Conservation (phyloP, 2,113 vertebrate species). For the Ascaphus truei region DNA sequence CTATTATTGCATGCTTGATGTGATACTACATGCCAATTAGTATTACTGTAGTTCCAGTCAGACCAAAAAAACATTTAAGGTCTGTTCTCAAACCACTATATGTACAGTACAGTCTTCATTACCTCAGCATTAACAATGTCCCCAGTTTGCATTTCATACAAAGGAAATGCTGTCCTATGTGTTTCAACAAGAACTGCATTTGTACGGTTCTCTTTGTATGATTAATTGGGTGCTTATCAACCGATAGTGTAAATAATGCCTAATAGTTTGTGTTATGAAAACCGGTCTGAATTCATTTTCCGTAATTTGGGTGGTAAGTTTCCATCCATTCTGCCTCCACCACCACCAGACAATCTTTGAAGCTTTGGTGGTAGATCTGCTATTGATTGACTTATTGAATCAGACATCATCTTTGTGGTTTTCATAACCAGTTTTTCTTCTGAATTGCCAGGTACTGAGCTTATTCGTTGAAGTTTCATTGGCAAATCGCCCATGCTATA, state of each 20-base stretch:
- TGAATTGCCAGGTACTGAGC: slow-evolving; percentile 92
- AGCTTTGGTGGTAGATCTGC: slow-evolving; percentile 95
- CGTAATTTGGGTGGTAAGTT: slow-evolving; percentile 93
- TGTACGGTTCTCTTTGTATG: slow-evolving; percentile 34
- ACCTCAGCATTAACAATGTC: slow-evolving; percentile 36
- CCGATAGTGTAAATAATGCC: slow-evolving; percentile 36
- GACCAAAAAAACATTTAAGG: slow-evolving; percentile 56
- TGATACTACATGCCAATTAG: slow-evolving; percentile 78
- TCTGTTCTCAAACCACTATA: slow-evolving; percentile 63
- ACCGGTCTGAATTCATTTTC: slow-evolving; percentile 97
- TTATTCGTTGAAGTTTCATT: slow-evolving; percentile 97
- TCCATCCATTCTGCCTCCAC: slow-evolving; percentile 82
- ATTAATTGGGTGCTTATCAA: slow-evolving; percentile 40
- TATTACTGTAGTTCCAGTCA: slow-evolving; percentile 62
- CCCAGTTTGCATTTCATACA: slow-evolving; percentile 54
- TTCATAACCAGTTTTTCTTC: slow-evolving; percentile 87
- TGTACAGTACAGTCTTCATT: slow-evolving; percentile 50
- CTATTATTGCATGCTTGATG: slow-evolving; percentile 85
- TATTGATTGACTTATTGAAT: slow-evolving; percentile 95
- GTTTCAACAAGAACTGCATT: slow-evolving; percentile 26
- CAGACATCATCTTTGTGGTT: slow-evolving; percentile 78
- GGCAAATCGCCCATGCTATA: slow-evolving; percentile 95
- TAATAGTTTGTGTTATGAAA: slow-evolving; percentile 73
- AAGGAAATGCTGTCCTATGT: slow-evolving; percentile 52
- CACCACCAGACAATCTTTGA: slow-evolving; percentile 84